phyloP scores from a whole-genome alignment of 1,140 invertebrate genomes.

The Ylistrum balloti region DNA sequence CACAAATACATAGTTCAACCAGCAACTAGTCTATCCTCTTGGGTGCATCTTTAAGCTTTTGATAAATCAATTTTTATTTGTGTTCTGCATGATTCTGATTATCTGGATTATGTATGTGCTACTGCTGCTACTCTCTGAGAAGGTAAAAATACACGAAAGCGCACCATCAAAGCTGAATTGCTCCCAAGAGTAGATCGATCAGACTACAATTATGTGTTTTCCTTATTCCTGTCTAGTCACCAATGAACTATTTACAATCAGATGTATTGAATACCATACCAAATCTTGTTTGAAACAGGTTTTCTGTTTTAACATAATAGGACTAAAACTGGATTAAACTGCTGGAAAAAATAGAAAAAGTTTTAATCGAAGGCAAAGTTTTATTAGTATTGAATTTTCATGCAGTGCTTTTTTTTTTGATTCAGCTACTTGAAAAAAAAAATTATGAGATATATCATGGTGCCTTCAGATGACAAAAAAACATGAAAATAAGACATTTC shows the following conservation, averaged over 20 bases:
- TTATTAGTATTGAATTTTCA: too few relatives aligned
- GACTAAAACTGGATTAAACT: background rate
- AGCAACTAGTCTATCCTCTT: background rate
- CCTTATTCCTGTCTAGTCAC: background rate
- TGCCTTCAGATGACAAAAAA: background rate
- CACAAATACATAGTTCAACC: constrained; percentile 26
- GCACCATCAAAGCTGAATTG: constrained; percentile 30
- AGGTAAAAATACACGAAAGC: background rate
- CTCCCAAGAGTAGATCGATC: constrained; percentile 32
- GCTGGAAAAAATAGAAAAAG: background rate
- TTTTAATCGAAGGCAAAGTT: background rate
- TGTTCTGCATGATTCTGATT: constrained; percentile 28
- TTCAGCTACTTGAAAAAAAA: background rate
- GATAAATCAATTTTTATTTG: constrained; percentile 40
- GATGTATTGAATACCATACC: background rate
- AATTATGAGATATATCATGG: background rate
- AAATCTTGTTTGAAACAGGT: too few relatives aligned
- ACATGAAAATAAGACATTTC: background rate
- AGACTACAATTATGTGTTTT: background rate
- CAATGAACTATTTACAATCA: background rate
- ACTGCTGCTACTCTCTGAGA: background rate
- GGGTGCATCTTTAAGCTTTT: constrained; percentile 31
- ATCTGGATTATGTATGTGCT: constrained; percentile 38
- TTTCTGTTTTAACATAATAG: background rate
- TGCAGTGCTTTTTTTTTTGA: too few relatives aligned